Evolutionary conservation across 2,797 vertebrate genomes (phyloP).

Genomic region (Helarctos malayanus): DNA sequence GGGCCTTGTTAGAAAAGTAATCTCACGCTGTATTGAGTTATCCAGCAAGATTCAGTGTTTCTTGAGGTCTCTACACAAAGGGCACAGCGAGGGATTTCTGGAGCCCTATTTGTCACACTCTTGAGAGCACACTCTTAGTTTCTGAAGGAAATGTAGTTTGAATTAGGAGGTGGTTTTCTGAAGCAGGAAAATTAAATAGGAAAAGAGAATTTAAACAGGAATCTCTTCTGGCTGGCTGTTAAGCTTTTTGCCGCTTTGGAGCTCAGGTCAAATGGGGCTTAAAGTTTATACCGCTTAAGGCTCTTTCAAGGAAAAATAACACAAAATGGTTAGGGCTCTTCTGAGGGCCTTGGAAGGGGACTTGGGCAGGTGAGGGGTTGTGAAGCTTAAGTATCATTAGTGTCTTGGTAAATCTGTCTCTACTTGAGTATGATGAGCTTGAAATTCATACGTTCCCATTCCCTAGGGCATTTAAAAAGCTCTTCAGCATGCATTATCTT

Average conservation of each 20-base stretch:
- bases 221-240: neutral
- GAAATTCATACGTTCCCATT: neutral
- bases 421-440: neutral
- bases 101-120: neutral
- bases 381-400: conserved; percentile 36
- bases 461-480: neutral
- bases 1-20: conserved; percentile 66
- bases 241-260: conserved; percentile 1
- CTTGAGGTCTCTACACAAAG: conserved; percentile 32
- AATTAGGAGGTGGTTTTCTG: conserved; percentile 31
- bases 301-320: conserved; percentile 28
- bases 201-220: conserved; percentile 36
- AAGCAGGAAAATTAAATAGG: conserved; percentile 30
- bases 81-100: neutral
- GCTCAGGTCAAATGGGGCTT: conserved; percentile 24
- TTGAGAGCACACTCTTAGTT: conserved; percentile 49
- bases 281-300: neutral
- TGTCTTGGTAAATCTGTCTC: conserved; percentile 37
- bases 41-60: conserved; percentile 25
- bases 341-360: neutral
- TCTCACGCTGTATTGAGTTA: conserved; percentile 44
- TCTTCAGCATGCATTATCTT: neutral
- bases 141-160: conserved; percentile 32
- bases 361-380: neutral
- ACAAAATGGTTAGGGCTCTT: neutral